Base-by-base conservation (phyloP, 30 jellyfish, hydroid and myxozoan genomes). In the Pseudorhiza aurosa region DNA sequence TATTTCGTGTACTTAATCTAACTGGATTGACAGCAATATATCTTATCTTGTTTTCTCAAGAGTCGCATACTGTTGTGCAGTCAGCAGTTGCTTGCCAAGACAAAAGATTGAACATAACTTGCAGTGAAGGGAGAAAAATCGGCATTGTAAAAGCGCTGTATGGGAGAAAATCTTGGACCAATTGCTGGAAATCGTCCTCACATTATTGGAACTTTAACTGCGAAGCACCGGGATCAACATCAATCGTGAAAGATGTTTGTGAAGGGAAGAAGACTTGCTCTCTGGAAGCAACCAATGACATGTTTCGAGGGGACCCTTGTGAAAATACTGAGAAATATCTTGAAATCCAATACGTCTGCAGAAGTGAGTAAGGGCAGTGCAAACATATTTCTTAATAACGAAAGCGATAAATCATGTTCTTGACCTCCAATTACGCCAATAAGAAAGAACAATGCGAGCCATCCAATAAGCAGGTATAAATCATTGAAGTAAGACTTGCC, bases 301-400 rank as follows among this genome's bases (percentile, higher is more conserved):
- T 76, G 21, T 76, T 76, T 58, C 71, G 67, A 1, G 73, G 80
- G 2, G 80, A 76, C 58, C 88, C 88, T 1, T 76, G 88, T 28
- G 33, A 22, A 28, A 32, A 51, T 18, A 47, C 71, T 5, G 65
- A 40, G 56, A 76, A 76, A 30, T 76, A 76, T 62, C 58, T 76
- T 35, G 88, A 58, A 58, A 37, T 76, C 45, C 58, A 76, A 39
- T 76, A 76, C 70, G 44, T 27, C 1, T 76, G 88, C 74, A 47
- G 30, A 60, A 51, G 75, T 60, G 30, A 45, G 62, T 7, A 39
- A 39, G 12, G 10, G n/a, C n/a, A n/a, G n/a, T n/a, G n/a, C n/a
- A n/a, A n/a, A n/a, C n/a, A n/a, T n/a, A n/a, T n/a, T n/a, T n/a
- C n/a, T n/a, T n/a, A n/a, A n/a, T n/a, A n/a, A n/a, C n/a, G n/a